A percentile compares a stretch with the other conserved stretches of the same genome.
Conservation (phyloP, 2,888 invertebrate genomes). For the Tromatobia lineatoria region DNA sequence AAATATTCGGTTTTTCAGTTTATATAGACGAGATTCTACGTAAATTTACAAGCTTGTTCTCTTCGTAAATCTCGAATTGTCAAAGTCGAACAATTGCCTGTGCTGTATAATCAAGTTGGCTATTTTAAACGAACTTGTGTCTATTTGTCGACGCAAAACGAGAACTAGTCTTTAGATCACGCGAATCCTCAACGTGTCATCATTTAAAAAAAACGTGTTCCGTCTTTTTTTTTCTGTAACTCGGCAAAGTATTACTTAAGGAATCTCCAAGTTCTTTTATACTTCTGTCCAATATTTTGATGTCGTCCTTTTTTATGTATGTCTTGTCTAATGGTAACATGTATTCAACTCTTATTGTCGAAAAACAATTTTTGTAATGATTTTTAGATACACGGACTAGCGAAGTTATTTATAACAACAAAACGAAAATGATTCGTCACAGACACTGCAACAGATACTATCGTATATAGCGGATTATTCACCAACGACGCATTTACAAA, state of each 20-base stretch:
- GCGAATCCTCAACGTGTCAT: constrained; percentile 33
- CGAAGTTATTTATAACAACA: constrained; percentile 13
- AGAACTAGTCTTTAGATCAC: constrained; percentile 41
- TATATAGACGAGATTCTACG: constrained; percentile 16
- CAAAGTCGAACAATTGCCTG: constrained; percentile 7
- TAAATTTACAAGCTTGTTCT: constrained; percentile 36
- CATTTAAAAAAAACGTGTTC: constrained; percentile 6
- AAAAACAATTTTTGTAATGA: not conserved
- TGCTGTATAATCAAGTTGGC: constrained; percentile 1
- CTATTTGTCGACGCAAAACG: constrained; percentile 24
- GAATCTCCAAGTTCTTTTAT: constrained; percentile 46
- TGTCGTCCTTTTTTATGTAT: constrained; percentile 26
- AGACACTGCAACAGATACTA: constrained; percentile 36
- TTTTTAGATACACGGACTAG: constrained; percentile 9
- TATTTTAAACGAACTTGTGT: not conserved
- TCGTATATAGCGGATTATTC: constrained; percentile 48
- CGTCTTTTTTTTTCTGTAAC: constrained; percentile 37
- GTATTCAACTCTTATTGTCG: not conserved
- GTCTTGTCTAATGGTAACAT: not conserved
- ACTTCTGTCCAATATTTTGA: constrained; percentile 25
- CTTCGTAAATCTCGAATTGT: constrained; percentile 34
- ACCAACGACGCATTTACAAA: constrained; percentile 51
- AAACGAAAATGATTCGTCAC: constrained; percentile 20
- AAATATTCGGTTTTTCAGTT: not conserved
- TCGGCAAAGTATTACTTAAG: constrained; percentile 65